Evolutionary conservation across 2,113 vertebrate genomes (phyloP).

Genomic region (Lepisosteus oculatus): DNA sequence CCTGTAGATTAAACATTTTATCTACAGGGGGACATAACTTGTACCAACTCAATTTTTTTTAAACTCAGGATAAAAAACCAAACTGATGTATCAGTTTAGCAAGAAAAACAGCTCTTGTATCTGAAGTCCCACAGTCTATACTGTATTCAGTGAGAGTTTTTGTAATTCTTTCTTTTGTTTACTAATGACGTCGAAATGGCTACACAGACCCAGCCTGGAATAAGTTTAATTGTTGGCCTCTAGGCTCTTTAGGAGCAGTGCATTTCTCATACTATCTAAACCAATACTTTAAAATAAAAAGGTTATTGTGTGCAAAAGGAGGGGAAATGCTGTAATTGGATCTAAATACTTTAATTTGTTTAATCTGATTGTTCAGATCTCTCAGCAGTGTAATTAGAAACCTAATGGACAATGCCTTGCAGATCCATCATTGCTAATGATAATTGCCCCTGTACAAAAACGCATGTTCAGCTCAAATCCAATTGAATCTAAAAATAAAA

Average conservation of each 20-base stretch:
- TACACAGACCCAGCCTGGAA: background rate
- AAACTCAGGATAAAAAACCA: no score
- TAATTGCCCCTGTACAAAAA: conserved; percentile 57
- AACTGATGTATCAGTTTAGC: no score
- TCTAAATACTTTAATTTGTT: conserved; percentile 62
- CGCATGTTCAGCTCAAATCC: conserved; percentile 35
- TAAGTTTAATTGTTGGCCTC: background rate
- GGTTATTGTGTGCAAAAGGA: conserved; percentile 35
- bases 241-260: background rate
- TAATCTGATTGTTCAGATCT: conserved; percentile 65
- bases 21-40: no score
- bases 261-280: background rate
- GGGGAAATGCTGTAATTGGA: conserved; percentile 44
- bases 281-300: conserved; percentile 48
- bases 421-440: conserved; percentile 70
- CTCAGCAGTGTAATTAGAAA: conserved; percentile 59
- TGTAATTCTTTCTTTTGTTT: background rate
- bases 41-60: no score
- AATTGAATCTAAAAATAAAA: conserved; percentile 49
- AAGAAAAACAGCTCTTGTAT: background rate
- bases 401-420: conserved; percentile 56
- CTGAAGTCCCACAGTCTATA: background rate
- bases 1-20: no score
- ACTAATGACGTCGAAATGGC: background rate
- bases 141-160: background rate